A percentile compares a stretch with the other conserved stretches of the same genome.
phyloP scores from a whole-genome alignment of 2,797 vertebrate genomes.

The Ceyx erithaca region DNA sequence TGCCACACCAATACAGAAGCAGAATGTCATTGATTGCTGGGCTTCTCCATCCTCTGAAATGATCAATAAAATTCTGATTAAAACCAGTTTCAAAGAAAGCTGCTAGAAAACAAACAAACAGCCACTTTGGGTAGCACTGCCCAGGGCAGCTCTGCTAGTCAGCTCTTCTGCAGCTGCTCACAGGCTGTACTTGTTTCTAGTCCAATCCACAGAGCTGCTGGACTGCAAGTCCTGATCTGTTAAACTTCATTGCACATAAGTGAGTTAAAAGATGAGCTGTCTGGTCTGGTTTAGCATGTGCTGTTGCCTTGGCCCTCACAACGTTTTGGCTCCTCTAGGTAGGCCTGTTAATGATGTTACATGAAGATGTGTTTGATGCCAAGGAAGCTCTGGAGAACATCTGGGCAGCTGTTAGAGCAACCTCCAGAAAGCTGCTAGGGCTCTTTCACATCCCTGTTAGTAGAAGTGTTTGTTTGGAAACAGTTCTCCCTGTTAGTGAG shows the following conservation, averaged over 20 bases:
- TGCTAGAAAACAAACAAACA: background rate
- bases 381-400: background rate
- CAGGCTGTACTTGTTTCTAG: background rate
- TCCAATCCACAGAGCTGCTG: background rate
- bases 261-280: background rate
- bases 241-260: background rate
- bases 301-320: background rate
- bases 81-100: background rate
- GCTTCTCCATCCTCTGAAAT: background rate
- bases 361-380: background rate
- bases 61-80: background rate
- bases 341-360: background rate
- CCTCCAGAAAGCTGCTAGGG: background rate
- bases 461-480: background rate
- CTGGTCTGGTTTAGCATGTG: background rate
- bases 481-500: background rate
- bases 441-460: background rate
- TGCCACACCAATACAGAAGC: background rate
- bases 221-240: background rate
- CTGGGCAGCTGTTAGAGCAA: background rate
- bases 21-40: background rate
- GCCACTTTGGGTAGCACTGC: background rate
- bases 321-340: background rate
- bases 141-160: background rate
- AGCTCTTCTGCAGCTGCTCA: background rate